Percentiles rank a stretch among this genome's conserved stretches.
phyloP scores from a whole-genome alignment of 2,797 vertebrate genomes.

The Peromyscus eremicus region DNA sequence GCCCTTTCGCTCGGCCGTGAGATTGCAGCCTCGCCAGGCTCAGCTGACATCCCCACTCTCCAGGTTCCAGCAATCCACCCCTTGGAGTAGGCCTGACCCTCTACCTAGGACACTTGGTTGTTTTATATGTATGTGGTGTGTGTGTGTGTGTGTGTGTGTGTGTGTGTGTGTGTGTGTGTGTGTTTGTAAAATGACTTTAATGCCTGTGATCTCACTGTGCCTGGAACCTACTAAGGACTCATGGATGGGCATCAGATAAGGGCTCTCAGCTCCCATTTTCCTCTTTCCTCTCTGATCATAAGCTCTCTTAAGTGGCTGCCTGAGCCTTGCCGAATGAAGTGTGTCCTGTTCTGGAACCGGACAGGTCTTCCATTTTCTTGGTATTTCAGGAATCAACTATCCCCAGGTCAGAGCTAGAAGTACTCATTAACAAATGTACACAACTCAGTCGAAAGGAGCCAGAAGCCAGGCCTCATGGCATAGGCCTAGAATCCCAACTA shows the following conservation, averaged over 20 bases:
- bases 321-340: background rate
- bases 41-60: background rate
- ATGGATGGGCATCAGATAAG: background rate
- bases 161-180: too few relatives aligned
- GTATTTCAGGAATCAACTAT: background rate
- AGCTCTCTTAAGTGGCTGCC: background rate
- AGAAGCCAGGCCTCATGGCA: background rate
- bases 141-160: too few relatives aligned
- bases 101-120: background rate
- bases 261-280: background rate
- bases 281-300: background rate
- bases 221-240: background rate
- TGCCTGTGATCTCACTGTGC: too few relatives aligned
- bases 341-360: background rate
- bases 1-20: background rate
- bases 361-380: background rate
- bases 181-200: background rate
- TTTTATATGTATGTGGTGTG: too few relatives aligned
- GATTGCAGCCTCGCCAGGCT: background rate
- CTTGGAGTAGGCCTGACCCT: background rate
- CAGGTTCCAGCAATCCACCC: background rate
- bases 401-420: background rate
- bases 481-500: background rate
- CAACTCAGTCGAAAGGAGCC: background rate
- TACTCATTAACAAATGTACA: background rate